Conservation (phyloP, 1,140 invertebrate genomes). For the Polypedilum pembai region DNA sequence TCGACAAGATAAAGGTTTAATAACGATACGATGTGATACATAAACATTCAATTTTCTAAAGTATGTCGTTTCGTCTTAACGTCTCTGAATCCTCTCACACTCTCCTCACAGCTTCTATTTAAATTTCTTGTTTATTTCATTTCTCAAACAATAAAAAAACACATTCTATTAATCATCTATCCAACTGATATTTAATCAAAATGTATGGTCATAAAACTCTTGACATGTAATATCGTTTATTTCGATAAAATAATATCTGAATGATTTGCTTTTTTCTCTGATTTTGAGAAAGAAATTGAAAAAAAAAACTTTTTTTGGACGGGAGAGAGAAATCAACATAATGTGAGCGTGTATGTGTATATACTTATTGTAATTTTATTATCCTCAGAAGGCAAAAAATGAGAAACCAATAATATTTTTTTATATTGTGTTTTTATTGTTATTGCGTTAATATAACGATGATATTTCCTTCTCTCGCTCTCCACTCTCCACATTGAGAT, state of each 20-base stretch:
- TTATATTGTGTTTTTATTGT: constrained; percentile 27
- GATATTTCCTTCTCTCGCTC: not conserved
- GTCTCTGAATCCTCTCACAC: not conserved
- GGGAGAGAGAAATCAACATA: not conserved
- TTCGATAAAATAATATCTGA: constrained; percentile 19
- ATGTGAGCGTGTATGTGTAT: not conserved
- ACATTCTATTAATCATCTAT: constrained; percentile 19
- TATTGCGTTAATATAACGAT: constrained; percentile 23
- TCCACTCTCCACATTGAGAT: not conserved
- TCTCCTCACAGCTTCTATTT: not conserved
- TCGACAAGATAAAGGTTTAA: constrained; percentile 18
- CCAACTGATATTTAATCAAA: constrained; percentile 18
- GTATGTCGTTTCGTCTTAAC: not conserved
- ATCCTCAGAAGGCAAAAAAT: constrained; percentile 28
- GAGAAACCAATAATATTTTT: constrained; percentile 26
- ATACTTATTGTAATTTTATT: constrained; percentile 29
- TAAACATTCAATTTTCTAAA: not conserved
- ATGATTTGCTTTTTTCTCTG: not conserved
- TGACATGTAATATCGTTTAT: constrained; percentile 8
- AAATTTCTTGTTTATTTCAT: not conserved
- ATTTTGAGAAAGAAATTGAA: not conserved
- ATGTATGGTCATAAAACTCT: constrained; percentile 9
- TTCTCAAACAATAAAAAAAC: not conserved
- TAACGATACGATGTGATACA: not conserved
- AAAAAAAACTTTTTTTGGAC: not conserved